Conservation (phyloP, 2,888 invertebrate genomes). For the Ormyrus thymus region DNA sequence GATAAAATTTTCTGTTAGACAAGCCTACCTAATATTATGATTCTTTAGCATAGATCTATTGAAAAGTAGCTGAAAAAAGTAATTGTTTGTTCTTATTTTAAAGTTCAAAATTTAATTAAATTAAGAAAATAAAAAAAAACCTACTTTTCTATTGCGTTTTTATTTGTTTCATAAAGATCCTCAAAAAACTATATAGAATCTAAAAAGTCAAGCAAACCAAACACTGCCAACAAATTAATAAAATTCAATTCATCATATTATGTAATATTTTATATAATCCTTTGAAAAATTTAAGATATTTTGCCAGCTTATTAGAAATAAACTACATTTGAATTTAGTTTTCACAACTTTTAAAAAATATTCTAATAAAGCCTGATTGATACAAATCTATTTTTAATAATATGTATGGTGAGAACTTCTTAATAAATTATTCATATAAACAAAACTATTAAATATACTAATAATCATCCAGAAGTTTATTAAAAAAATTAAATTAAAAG, state of each 20-base stretch:
- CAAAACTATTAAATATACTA: background rate
- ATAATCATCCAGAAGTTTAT: background rate
- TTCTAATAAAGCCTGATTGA: constrained; percentile 21
- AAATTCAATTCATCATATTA: constrained; percentile 42
- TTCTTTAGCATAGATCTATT: constrained; percentile 36
- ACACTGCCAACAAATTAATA: constrained; percentile 50
- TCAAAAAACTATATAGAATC: constrained; percentile 25
- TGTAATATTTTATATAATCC: constrained; percentile 3
- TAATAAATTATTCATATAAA: background rate
- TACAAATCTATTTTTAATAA: constrained; percentile 3
- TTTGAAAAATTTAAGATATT: constrained; percentile 14
- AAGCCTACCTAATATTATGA: constrained; percentile 44
- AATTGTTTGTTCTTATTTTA: constrained; percentile 43
- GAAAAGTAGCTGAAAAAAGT: constrained; percentile 55
- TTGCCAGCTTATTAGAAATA: background rate
- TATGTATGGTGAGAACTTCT: background rate
- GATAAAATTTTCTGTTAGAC: constrained; percentile 63
- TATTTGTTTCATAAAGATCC: constrained; percentile 8
- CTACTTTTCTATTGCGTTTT: constrained; percentile 23
- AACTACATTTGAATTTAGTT: constrained; percentile 12
- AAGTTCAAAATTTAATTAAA: constrained; percentile 30
- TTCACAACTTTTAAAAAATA: constrained; percentile 24
- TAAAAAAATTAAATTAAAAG: background rate
- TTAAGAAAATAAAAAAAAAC: constrained; percentile 33
- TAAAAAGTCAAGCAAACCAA: constrained; percentile 40